Evolutionary conservation across 2,888 invertebrate species (phyloP).

Genomic region (Lasius platythorax): DNA sequence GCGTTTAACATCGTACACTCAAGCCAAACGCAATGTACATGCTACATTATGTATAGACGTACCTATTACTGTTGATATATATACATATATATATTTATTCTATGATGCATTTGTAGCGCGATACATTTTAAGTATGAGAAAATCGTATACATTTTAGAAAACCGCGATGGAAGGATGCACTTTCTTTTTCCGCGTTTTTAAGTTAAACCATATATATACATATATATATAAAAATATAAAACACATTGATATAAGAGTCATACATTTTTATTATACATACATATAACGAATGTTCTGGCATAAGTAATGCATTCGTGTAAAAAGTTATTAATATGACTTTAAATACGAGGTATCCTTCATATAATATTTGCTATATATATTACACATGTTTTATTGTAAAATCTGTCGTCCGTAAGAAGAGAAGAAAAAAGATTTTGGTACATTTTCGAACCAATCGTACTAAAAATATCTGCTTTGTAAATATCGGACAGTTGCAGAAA

Average conservation of each 20-base stretch:
- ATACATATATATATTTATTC: constrained; percentile 67
- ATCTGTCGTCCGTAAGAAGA: constrained; percentile 56
- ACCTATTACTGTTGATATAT: constrained; percentile 62
- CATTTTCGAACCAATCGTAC: constrained; percentile 64
- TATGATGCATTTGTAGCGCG: constrained; percentile 70
- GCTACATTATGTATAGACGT: constrained; percentile 56
- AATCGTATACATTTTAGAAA: constrained; percentile 65
- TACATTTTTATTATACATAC: constrained; percentile 51
- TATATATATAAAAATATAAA: not conserved
- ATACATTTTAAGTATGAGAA: constrained; percentile 64
- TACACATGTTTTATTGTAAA: constrained; percentile 68
- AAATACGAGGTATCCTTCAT: constrained; percentile 53
- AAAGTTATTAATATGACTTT: constrained; percentile 51
- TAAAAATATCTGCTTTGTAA: constrained; percentile 71
- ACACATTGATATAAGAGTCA: constrained; percentile 36
- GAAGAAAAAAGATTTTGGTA: constrained; percentile 59
- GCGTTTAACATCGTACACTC: constrained; percentile 7
- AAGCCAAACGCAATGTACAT: constrained; percentile 45
- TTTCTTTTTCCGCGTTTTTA: constrained; percentile 28
- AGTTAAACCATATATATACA: constrained; percentile 16
- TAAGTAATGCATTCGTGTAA: constrained; percentile 44
- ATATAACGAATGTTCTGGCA: constrained; percentile 20
- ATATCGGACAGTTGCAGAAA: constrained; percentile 69
- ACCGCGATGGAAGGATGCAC: constrained; percentile 46
- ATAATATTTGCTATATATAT: constrained; percentile 53